Evolutionary conservation across 2,113 vertebrate species (phyloP), one percentile per base, ranked within the genome.

Genomic region (Calyptommatus sinebrachiatus): DNA sequence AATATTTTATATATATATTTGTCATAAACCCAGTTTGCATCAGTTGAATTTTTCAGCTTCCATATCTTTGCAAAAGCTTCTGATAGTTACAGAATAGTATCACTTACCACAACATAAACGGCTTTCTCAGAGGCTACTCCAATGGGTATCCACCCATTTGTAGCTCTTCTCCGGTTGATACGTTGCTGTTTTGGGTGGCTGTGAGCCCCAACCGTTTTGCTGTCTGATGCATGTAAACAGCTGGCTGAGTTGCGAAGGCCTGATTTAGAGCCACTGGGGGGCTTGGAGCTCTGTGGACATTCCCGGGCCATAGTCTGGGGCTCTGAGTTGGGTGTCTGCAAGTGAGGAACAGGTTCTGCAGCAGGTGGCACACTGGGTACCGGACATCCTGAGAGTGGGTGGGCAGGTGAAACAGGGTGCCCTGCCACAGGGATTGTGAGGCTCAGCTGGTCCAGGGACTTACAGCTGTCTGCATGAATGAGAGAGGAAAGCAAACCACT

Each of bases 71-170:
- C 8, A 0, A 6, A 12, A 22, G 2, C 1, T 35, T 21, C n/a
- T 9, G 9, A 0, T 22, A 0, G 63, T 1, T 31, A 57, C 73
- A 76, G 50, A 45, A 24, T 70, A 92, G 14, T 57, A 57, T 18
- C 53, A 57, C 98, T 85, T 93, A 99, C 98, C 96, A 99, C 95
- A 8, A 98, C 95, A 53, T 99, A 99, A 83, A 99, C 98, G 0
- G 97, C 97, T 93, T 96, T 99, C 91, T 99, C 97, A 9, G 95
- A 96, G 79, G 98, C 95, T 0, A 94, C 88, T 81, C 98, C 98
- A 6, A 99, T 95, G 0, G 98, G 96, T 46, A 94, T 95, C 98
- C 98, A 99, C 91, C 98, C 98, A 5, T 99, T 99, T 81, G 98
- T 99, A 57, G 94, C 95, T 80, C 97, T 95, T 26, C 97, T 94